Percentiles rank a stretch among this genome's conserved stretches.
Conservation (phyloP, 2,888 invertebrate genomes). For the Caenorhabditis virilis region DNA sequence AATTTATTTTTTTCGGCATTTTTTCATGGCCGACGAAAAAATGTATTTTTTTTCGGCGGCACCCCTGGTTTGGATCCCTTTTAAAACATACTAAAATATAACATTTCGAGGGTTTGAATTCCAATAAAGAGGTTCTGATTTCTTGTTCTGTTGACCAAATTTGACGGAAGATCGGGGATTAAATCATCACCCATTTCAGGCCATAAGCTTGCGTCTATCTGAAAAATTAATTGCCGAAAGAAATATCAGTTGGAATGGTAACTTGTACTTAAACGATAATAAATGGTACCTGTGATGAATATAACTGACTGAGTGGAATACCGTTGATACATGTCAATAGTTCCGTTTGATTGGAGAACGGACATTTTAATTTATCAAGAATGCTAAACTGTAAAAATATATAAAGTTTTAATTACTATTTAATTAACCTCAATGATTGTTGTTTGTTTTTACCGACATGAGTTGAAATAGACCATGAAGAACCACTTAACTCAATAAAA, state of each 20-base stretch:
- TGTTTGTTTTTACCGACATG: background rate
- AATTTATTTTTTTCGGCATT: too few relatives aligned
- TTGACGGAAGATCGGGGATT: slow-evolving; percentile 7
- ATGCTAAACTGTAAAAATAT: slow-evolving; percentile 5
- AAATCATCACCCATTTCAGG: slow-evolving; percentile 29
- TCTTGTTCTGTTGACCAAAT: slow-evolving; percentile 8
- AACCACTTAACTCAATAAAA: slow-evolving; percentile 22
- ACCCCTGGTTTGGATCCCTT: too few relatives aligned
- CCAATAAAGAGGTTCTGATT: slow-evolving; percentile 19
- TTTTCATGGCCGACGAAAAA: background rate
- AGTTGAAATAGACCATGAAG: slow-evolving; percentile 4
- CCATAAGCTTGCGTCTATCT: slow-evolving; percentile 9
- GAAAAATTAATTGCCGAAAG: background rate
- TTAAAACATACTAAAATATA: slow-evolving; percentile 34
- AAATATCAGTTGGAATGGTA: background rate
- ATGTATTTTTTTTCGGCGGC: too few relatives aligned
- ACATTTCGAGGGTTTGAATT: slow-evolving; percentile 17
- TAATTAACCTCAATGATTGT: background rate
- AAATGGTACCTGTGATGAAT: slow-evolving; percentile 1
- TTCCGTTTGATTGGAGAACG: background rate
- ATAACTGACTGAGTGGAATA: background rate
- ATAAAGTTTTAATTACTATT: background rate
- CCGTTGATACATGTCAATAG: slow-evolving; percentile 2
- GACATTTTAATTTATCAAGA: background rate
- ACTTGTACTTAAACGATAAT: too few relatives aligned